Evolutionary conservation across 2,888 invertebrate genomes (phyloP), one percentile per base, ranked within the genome.

Genomic region (Spodoptera littoralis): DNA sequence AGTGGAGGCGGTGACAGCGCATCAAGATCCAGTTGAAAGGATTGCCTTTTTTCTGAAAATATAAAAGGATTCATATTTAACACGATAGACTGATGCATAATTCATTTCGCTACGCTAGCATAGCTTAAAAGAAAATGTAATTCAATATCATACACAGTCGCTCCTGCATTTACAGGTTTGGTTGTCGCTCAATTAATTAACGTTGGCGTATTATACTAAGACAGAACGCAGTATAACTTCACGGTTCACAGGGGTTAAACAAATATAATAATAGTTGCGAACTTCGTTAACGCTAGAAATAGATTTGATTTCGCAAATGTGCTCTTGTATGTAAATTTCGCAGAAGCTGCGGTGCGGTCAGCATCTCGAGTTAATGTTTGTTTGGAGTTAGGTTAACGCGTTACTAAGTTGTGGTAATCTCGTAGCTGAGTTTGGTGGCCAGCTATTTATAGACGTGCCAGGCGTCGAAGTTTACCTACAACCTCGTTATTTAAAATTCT

Each of bases 1-100:
- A 98, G 95, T 12, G 97, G 97, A 4, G 98, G 98, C 48, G 98
- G 96, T 45, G 97, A 95, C 53, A 96, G 90, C 62, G 96, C 95
- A 70, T 97, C 96, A 82, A 96, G 89, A 76, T 96, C 96, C 85
- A 96, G 92, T 84, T 95, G 95, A 81, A 96, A 95, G 77, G 96
- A 96, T 88, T 95, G 95, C 84, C 95, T 92, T 83, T 95, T 95
- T 79, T 84, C 86, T 86, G 86, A 87, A 82, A 81, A 60, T 11
- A 75, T 71, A 76, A 59, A 27, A 11, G 3, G 13, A 27, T n/a
- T 53, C 11, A 8, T 30, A 4, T 18, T 24, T 18, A 46, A 3
- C 11, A 36, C 36, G 1, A 36, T 36, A 27, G 8, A 36, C 9
- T 36, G 4, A 36, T 0, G 36, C 6, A 1, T 36, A 36, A 36